Evolutionary conservation across 1,140 invertebrate species (phyloP).

Genomic region (Drosophila triauraria): DNA sequence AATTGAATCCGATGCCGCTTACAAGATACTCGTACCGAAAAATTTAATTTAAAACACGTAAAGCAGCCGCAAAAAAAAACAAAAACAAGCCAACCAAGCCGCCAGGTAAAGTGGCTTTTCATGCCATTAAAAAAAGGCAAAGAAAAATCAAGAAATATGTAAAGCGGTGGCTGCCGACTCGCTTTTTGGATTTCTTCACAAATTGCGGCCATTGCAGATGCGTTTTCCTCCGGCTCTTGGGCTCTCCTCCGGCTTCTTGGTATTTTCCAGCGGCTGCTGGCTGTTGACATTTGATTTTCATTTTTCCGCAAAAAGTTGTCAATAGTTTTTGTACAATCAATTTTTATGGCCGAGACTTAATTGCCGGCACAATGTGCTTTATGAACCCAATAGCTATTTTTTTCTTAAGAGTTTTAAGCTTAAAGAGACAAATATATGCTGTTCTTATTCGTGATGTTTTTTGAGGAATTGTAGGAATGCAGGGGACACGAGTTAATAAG

Average conservation of each 20-base stretch:
- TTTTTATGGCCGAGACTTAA: slow-evolving; percentile 39
- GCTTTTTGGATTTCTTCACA: slow-evolving; percentile 52
- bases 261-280: background rate
- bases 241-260: background rate
- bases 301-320: slow-evolving; percentile 39
- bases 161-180: slow-evolving; percentile 21
- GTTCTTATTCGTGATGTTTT: background rate
- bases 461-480: slow-evolving; percentile 5
- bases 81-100: slow-evolving; percentile 6
- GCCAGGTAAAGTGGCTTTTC: slow-evolving; percentile 38
- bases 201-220: slow-evolving; percentile 56
- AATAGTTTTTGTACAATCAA: slow-evolving; percentile 40
- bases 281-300: slow-evolving; percentile 25
- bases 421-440: background rate
- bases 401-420: slow-evolving; percentile 1
- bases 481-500: slow-evolving; percentile 4
- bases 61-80: slow-evolving; percentile 4
- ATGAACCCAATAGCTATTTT: background rate
- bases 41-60: slow-evolving; percentile 41
- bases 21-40: slow-evolving; percentile 34
- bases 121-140: slow-evolving; percentile 28
- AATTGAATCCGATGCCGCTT: slow-evolving; percentile 40
- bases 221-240: slow-evolving; percentile 19
- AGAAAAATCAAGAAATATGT: slow-evolving; percentile 18
- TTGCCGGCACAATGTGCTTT: slow-evolving; percentile 10